phyloP scores from a whole-genome alignment of 2,797 vertebrate genomes.

The Pipistrellus kuhlii region DNA sequence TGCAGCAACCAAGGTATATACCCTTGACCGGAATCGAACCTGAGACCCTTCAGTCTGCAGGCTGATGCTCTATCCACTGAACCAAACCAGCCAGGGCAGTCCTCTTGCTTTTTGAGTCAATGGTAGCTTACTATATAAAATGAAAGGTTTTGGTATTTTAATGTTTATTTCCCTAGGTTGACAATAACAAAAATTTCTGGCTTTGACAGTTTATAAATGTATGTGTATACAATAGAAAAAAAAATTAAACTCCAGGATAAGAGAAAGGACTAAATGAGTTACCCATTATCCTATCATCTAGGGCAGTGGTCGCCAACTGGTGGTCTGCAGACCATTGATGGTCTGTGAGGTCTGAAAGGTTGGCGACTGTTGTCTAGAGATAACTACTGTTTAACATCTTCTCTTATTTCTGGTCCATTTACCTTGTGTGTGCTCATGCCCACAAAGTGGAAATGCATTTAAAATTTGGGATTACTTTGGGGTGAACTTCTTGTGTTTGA shows the following conservation, averaged over 20 bases:
- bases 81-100: not conserved
- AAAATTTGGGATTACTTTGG: not conserved
- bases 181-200: not conserved
- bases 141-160: not conserved
- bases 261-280: not conserved
- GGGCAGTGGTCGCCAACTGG: not conserved
- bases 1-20: too few relatives aligned
- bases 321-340: too few relatives aligned
- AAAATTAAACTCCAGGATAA: constrained; percentile 10
- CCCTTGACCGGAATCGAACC: too few relatives aligned
- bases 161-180: constrained; percentile 41
- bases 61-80: too few relatives aligned
- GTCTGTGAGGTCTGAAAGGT: too few relatives aligned
- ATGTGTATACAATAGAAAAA: constrained; percentile 26
- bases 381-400: not conserved
- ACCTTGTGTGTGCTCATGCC: not conserved
- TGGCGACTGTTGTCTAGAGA: not conserved
- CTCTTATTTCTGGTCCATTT: not conserved
- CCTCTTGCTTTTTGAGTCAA: not conserved
- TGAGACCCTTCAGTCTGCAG: too few relatives aligned
- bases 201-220: constrained; percentile 28
- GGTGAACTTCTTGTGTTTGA: constrained; percentile 1
- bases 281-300: not conserved
- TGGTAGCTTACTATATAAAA: not conserved
- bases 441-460: not conserved